Conservation (phyloP, 2,797 vertebrate species). For the Molothrus ater region DNA sequence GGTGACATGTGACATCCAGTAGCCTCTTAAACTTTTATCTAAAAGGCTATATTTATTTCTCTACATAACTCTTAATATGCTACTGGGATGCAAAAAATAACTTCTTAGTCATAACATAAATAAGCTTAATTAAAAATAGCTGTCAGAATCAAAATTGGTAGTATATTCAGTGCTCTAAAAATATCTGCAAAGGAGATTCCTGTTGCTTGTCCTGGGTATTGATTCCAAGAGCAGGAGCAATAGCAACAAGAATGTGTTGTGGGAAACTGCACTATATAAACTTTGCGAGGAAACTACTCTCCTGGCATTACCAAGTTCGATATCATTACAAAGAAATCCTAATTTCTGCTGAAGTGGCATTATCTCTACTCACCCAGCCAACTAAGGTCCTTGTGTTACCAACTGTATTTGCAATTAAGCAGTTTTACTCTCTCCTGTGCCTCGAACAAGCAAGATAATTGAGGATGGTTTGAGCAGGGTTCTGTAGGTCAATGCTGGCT, state of each 20-base stretch:
- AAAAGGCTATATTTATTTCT: background rate
- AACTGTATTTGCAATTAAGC: background rate
- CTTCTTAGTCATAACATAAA: conserved; percentile 2
- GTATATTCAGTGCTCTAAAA: conserved; percentile 14
- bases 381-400: background rate
- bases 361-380: background rate
- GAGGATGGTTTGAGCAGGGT: background rate
- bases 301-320: background rate
- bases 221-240: conserved; percentile 2
- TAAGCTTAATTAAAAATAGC: background rate
- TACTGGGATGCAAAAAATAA: background rate
- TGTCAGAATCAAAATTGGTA: conserved; percentile 15
- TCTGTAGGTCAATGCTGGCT: background rate
- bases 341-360: background rate
- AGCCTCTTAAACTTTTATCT: background rate
- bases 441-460: background rate
- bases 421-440: background rate
- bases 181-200: background rate
- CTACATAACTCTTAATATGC: background rate
- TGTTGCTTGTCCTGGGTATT: background rate
- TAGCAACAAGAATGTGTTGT: background rate
- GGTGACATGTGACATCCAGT: background rate
- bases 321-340: background rate
- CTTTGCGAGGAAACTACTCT: background rate
- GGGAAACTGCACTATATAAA: background rate